Conservation (phyloP, 2,888 invertebrate species). For the Odontocerum albicorne region DNA sequence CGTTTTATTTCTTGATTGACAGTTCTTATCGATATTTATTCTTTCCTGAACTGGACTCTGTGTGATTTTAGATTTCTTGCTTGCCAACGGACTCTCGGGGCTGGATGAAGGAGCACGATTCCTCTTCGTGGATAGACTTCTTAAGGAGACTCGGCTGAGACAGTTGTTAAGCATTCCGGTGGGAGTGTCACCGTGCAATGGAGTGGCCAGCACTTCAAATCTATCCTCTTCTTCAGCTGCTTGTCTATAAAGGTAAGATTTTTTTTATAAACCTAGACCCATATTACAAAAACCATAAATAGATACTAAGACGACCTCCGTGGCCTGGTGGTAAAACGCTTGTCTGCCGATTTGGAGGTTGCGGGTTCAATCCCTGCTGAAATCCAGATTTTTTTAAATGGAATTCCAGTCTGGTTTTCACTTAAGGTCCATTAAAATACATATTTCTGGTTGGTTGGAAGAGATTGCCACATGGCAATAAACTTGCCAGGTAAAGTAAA, state of each 20-base stretch:
- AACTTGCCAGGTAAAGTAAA: no score
- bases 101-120: conserved; percentile 23
- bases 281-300: no score
- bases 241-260: conserved; percentile 17
- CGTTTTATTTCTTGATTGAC: not conserved
- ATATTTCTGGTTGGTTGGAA: no score
- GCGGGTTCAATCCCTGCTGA: no score
- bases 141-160: conserved; percentile 12
- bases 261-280: no score
- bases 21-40: not conserved
- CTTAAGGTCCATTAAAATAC: no score
- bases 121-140: conserved; percentile 26
- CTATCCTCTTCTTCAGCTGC: conserved; percentile 1
- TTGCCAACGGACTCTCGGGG: conserved; percentile 23
- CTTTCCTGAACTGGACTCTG: conserved; percentile 4
- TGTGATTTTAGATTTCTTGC: conserved; percentile 11
- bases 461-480: no score
- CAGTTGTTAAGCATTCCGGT: conserved; percentile 6
- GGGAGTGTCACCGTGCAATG: conserved; percentile 23
- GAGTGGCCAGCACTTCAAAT: conserved; percentile 28
- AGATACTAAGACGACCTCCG: no score
- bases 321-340: no score
- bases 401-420: no score
- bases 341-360: no score
- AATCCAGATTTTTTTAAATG: no score